Percentiles rank a stretch among this genome's conserved stretches.
Evolutionary conservation across 2,797 vertebrate genomes (phyloP).

Genomic region (Cygnus olor): DNA sequence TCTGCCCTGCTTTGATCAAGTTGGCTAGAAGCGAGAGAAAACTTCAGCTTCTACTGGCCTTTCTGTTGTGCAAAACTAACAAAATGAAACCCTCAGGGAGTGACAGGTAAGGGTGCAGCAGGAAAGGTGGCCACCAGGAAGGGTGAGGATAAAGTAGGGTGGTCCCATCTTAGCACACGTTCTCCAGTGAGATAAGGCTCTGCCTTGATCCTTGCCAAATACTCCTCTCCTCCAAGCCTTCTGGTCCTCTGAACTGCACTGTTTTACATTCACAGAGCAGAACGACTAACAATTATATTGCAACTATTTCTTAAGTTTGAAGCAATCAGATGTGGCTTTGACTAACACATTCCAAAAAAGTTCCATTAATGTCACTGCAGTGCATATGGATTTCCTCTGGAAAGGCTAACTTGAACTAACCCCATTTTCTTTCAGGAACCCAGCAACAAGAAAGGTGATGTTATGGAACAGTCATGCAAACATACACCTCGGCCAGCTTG

Average conservation of each 20-base stretch:
- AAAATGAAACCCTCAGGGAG: background rate
- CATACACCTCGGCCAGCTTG: background rate
- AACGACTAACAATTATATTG: background rate
- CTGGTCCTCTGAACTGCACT: background rate
- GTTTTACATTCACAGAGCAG: background rate
- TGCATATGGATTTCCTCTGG: background rate
- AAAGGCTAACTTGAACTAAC: background rate
- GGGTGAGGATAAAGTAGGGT: background rate
- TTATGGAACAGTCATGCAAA: background rate
- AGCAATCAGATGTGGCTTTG: background rate
- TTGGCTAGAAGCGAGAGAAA: background rate
- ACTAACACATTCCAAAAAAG: background rate
- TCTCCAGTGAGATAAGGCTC: background rate
- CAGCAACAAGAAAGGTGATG: background rate
- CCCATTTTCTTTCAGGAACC: background rate
- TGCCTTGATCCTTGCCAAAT: background rate
- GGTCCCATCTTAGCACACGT: background rate
- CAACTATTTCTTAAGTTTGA: background rate
- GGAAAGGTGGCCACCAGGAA: background rate
- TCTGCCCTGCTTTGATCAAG: background rate
- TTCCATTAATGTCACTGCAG: background rate
- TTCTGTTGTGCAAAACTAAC: background rate
- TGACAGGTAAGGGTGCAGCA: background rate
- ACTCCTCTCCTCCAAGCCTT: background rate
- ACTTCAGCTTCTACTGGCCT: background rate